phyloP scores from a whole-genome alignment of 2,113 vertebrate species.

The Dendropsophus ebraccatus region DNA sequence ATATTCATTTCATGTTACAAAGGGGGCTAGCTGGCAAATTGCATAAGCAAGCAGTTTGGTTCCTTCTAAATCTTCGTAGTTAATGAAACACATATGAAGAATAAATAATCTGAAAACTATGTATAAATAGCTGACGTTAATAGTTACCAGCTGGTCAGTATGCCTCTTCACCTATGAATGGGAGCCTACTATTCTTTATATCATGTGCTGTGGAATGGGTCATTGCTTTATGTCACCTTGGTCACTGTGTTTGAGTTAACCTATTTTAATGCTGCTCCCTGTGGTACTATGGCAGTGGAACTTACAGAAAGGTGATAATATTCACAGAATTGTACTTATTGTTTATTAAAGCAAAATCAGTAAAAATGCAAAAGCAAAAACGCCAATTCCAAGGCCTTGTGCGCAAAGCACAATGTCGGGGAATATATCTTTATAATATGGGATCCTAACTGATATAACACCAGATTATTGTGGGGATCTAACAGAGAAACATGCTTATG shows the following conservation, averaged over 20 bases:
- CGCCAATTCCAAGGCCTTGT: too few relatives aligned
- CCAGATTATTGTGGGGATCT: too few relatives aligned
- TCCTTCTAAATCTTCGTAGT: slow-evolving; percentile 15
- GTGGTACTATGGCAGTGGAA: too few relatives aligned
- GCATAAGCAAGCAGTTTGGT: slow-evolving; percentile 37
- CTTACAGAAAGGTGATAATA: neutral
- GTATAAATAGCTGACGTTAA: neutral
- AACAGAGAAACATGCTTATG: too few relatives aligned
- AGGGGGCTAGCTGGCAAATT: slow-evolving; percentile 34
- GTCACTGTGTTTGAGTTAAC: slow-evolving; percentile 3
- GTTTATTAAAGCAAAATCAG: too few relatives aligned
- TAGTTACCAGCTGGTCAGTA: neutral
- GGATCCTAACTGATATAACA: too few relatives aligned
- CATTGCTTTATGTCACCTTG: neutral
- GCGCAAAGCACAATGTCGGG: too few relatives aligned
- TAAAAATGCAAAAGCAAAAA: too few relatives aligned
- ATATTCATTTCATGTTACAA: slow-evolving; percentile 51
- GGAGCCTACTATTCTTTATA: neutral
- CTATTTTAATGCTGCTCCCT: neutral
- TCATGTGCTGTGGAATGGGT: neutral
- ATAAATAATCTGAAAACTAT: neutral
- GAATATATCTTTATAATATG: too few relatives aligned
- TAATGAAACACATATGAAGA: slow-evolving; percentile 20
- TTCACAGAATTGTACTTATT: neutral
- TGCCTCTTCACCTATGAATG: neutral